Evolutionary conservation across 2,888 invertebrate genomes (phyloP).

Genomic region (Caenorhabditis sp.): DNA sequence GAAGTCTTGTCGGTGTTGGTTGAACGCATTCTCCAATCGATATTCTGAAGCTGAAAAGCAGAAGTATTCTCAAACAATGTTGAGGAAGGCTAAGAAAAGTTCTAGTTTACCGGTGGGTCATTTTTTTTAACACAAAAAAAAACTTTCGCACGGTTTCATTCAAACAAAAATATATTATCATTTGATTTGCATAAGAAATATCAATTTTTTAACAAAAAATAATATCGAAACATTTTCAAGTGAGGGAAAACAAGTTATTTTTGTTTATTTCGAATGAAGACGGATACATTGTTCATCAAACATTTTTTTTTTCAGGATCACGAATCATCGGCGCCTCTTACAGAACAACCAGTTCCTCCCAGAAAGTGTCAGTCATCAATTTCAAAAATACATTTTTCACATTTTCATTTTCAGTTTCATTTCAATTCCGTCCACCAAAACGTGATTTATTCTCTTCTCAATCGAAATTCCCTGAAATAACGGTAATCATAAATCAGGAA

Average conservation of each 20-base stretch:
- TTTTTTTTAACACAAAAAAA: not conserved
- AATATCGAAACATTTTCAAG: not conserved
- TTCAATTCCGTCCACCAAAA: not conserved
- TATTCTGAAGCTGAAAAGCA: slow-evolving; percentile 31
- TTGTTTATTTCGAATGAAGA: too few relatives aligned
- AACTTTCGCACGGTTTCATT: not conserved
- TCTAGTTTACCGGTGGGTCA: slow-evolving; percentile 37
- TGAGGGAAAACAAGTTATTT: too few relatives aligned
- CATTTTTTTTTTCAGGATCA: slow-evolving; percentile 1
- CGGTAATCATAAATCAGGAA: not conserved
- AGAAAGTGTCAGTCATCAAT: not conserved
- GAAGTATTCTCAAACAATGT: slow-evolving; percentile 27
- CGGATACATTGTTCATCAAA: too few relatives aligned
- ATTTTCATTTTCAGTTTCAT: not conserved
- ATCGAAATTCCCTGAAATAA: not conserved
- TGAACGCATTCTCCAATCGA: slow-evolving; percentile 73
- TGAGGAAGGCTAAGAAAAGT: slow-evolving; percentile 25
- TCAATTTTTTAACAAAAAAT: not conserved
- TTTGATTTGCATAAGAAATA: not conserved
- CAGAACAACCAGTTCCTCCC: not conserved
- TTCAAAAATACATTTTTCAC: not conserved
- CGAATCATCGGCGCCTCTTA: not conserved
- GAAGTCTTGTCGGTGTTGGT: slow-evolving; percentile 75
- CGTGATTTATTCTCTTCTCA: not conserved
- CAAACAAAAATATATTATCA: not conserved